Evolutionary conservation across 2,113 vertebrate genomes (phyloP), one percentile per base, ranked within the genome.

Genomic region (Tangachromis dhanisi): DNA sequence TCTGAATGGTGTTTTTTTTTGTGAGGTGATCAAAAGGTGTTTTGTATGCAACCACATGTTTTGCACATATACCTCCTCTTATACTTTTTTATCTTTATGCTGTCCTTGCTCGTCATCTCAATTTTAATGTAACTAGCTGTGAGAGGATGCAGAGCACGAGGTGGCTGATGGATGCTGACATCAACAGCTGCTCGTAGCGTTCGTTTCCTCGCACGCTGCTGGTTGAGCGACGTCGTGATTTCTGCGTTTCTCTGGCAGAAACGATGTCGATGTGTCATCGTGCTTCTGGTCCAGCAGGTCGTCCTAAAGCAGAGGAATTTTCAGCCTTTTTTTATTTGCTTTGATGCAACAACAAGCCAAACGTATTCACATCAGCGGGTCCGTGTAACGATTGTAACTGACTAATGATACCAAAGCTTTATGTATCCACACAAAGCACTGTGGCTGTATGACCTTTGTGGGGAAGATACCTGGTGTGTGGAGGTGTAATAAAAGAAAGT

Each of bases 351-450:
- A 83, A 59, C 53, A 26, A 85, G 76, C 83, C 82, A 83, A 79
- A 90, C 29, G 8, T 40, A 26, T 13, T 83, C 33, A 40, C 80
- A 68, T 82, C 49, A 35, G 14, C 16, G 4, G 35, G 38, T 86
- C 61, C 10, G 0, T 73, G 49, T 61, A 86, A 85, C 78, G 26
- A 73, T 91, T 83, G 55, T 45, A 88, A 91, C 80, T 91, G 79
- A 92, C 93, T 93, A 92, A 93, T 86, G 83, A 93, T 61, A 91
- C 91, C 94, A 94, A 95, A 95, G 92, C 80, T 88, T 84, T n/a
- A 29, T 71, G 55, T 83, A 31, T 63, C 84, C 55, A 40, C 55
- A 57, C 24, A 3, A 29, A 59, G 47, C 31, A 61, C 68, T 63
- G 42, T 42, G 88, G n/a, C 42, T 47, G 49, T 31, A 4, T 78